Evolutionary conservation across 2,113 vertebrate species (phyloP).

Genomic region (Brachypteracias leptosomus): DNA sequence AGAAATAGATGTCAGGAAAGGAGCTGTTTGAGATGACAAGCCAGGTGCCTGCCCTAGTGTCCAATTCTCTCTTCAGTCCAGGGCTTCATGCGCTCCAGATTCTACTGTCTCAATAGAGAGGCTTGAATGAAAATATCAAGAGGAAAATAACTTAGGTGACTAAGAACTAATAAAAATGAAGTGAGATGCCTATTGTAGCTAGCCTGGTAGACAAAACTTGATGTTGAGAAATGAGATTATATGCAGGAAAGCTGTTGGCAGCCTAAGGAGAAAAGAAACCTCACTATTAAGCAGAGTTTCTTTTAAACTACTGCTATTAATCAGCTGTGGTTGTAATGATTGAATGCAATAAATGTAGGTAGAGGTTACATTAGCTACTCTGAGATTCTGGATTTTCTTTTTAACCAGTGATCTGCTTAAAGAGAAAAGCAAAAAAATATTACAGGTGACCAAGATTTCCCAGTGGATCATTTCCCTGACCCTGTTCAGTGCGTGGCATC

Average conservation of each 20-base stretch:
- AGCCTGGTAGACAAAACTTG: not conserved
- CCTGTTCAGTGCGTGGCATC: not conserved
- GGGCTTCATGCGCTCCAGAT: not conserved
- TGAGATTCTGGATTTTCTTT: not conserved
- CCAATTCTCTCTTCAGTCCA: not conserved
- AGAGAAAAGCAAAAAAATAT: not conserved
- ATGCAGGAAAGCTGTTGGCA: not conserved
- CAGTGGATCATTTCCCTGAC: not conserved
- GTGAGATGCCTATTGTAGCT: not conserved
- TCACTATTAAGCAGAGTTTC: not conserved
- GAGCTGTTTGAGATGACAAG: not conserved
- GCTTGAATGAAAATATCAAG: not conserved
- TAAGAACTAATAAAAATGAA: not conserved
- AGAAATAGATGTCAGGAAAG: not conserved
- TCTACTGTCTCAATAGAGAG: not conserved
- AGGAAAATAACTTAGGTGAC: not conserved
- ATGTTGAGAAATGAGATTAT: slow-evolving; percentile 8
- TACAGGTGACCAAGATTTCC: not conserved
- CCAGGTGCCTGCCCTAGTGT: not conserved
- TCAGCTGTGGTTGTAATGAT: not conserved
- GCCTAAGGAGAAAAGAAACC: not conserved
- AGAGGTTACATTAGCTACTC: not conserved
- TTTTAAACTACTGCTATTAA: slow-evolving; percentile 20
- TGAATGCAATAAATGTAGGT: not conserved
- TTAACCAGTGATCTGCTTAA: not conserved